Conservation (phyloP, 1,140 invertebrate species). For the Campoletis sonorensis region DNA sequence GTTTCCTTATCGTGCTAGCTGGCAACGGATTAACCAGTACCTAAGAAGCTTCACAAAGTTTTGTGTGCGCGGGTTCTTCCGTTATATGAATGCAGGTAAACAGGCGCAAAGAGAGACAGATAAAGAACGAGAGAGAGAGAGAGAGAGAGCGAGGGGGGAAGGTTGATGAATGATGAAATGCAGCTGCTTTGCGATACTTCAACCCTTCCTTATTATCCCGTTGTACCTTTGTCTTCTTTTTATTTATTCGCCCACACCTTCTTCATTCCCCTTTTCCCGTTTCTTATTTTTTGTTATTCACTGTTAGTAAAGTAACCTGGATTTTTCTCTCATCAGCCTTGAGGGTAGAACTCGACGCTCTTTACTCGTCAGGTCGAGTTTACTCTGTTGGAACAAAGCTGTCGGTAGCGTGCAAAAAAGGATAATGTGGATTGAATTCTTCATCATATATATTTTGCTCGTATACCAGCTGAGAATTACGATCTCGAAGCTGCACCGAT, state of each 20-base stretch:
- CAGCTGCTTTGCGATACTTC: slow-evolving; percentile 35
- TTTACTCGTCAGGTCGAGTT: background rate
- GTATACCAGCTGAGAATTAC: background rate
- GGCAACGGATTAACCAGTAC: no score
- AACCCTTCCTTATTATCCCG: slow-evolving; percentile 30
- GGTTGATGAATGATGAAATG: slow-evolving; percentile 30
- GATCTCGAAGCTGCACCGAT: slow-evolving; percentile 7
- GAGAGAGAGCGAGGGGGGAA: background rate
- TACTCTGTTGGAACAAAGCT: background rate
- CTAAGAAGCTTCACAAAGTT: no score
- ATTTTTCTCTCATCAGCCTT: background rate
- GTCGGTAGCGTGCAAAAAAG: background rate
- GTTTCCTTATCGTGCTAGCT: no score
- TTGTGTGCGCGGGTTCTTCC: no score
- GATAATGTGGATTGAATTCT: background rate
- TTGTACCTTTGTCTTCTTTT: background rate
- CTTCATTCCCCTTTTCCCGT: background rate
- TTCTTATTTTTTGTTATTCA: background rate
- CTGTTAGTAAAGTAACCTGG: background rate
- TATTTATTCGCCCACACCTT: slow-evolving; percentile 5
- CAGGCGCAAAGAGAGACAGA: background rate
- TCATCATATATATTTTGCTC: background rate
- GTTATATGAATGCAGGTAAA: slow-evolving; percentile 14
- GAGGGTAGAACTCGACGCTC: background rate
- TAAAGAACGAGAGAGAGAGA: no score